Evolutionary conservation across 2,888 invertebrate genomes (phyloP), one percentile per base, ranked within the genome.

Genomic region (Cantharis rustica): DNA sequence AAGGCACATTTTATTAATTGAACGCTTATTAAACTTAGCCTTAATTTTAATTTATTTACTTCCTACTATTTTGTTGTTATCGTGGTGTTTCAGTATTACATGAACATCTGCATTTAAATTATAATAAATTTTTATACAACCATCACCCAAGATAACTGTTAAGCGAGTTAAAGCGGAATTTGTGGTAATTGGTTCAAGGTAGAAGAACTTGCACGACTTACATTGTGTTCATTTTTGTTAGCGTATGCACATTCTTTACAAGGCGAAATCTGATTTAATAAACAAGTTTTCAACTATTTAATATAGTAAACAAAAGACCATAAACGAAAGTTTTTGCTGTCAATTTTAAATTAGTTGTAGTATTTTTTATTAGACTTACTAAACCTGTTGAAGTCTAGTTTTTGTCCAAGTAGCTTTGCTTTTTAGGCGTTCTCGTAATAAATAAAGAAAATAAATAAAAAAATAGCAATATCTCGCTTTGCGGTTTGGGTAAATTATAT

Each of bases 101-200:
- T 47, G 47, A 47, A 47, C 47, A 47, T 47, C 47, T 47, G 47
- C 47, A 47, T 47, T 47, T 5, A n/a, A 47, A 47, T 47, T 47
- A 47, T n/a, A 47, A 47, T 47, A 47, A 47, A 47, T 47, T 47
- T 47, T n/a, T 47, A 47, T n/a, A 47, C 47, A n/a, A 47, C 47
- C 47, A 47, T 47, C 47, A 47, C 47, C 47, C 47, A 47, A 47
- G 47, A 68, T 73, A 73, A 75, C 78, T 75, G 75, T 75, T 75
- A 72, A 75, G 47, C n/a, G 47, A 47, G 47, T 66, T n/a, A 66
- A 66, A 66, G 23, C 64, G 64, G 64, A 66, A 66, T 66, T 66
- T 20, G 16, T 15, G n/a, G 70, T 69, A 79, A 79, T 76, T 79
- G 72, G 79, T 76, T 79, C 79, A 79, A 79, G 79, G 77, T 76